phyloP scores from a whole-genome alignment of 2,113 vertebrate species.

The Grallaria varia region DNA sequence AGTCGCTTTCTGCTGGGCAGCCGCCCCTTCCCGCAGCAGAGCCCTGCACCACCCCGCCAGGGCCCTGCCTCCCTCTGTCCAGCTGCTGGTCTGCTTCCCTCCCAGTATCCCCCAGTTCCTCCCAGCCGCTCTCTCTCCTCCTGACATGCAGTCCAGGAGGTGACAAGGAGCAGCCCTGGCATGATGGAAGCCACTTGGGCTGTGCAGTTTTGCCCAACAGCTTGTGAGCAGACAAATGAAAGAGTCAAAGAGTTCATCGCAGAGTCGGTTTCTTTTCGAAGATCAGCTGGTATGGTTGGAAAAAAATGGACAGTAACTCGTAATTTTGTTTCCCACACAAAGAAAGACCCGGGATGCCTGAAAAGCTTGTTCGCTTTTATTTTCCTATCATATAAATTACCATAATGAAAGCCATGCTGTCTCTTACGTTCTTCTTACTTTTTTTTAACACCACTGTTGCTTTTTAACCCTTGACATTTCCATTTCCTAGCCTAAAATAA shows the following conservation, averaged over 20 bases:
- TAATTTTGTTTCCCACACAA: not conserved
- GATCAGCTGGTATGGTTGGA: not conserved
- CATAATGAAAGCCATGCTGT: not conserved
- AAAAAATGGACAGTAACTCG: not conserved
- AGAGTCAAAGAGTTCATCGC: not conserved
- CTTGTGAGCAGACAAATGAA: not conserved
- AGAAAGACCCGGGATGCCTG: not conserved
- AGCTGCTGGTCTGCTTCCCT: not conserved
- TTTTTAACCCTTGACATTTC: not conserved
- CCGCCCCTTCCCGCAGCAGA: not conserved
- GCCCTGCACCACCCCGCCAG: rapidly evolving
- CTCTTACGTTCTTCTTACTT: not conserved
- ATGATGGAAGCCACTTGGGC: not conserved
- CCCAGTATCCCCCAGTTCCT: not conserved
- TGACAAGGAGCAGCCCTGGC: not conserved
- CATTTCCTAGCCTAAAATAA: not conserved
- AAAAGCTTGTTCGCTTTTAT: not conserved
- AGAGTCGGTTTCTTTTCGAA: not conserved
- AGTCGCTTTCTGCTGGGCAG: not conserved
- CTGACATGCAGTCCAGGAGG: rapidly evolving
- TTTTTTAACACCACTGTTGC: not conserved
- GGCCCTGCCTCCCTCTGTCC: not conserved
- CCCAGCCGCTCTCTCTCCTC: not conserved
- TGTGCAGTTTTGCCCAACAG: not conserved
- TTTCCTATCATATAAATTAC: not conserved